Evolutionary conservation across 1,140 invertebrate genomes (phyloP), one percentile per base, ranked within the genome.

Genomic region (Hyles vespertilio): DNA sequence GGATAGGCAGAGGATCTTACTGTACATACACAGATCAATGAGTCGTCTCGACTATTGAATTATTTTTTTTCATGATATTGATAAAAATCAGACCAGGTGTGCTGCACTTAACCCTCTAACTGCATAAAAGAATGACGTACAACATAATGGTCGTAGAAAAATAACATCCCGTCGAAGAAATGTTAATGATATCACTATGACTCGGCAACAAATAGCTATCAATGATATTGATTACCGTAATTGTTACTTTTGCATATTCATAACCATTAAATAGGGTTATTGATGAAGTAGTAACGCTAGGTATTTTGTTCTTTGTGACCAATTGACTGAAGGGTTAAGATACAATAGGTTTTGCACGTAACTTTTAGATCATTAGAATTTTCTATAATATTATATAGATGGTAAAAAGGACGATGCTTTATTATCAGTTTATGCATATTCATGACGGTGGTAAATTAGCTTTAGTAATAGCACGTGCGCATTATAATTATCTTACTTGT

Each of bases 191-290:
- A 22, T n/a, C 10, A 10, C 10, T 36, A 72, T 86, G 83, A 86
- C 69, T 79, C 54, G 44, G 56, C 74, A 59, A 60, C 69, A 70
- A 58, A 55, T 67, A 56, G 65, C 77, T 58, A 73, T 65, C 65
- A 66, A 72, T 72, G 69, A 77, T 73, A 83, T 81, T 72, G 67
- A 79, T 81, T 69, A 74, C 58, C 56, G 48, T 79, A 79, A 84
- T 84, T 85, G 76, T 84, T 73, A 74, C 68, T 75, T 79, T 75
- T 83, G 81, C 74, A 87, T 87, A 87, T 87, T 87, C 84, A 85
- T 85, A 71, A 73, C 61, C 67, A 32, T 63, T 63, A 60, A 70
- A 62, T 67, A 61, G 59, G 50, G 55, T 54, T 58, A 74, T 75
- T 60, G 69, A 70, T 57, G 55, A 59, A 65, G 46, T 56, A 43